These are phyloP conservation scores for Rhopalosiphum maidis DNA, from an alignment of 1,140 invertebrate genomes.

Conservation along the genomic window DNA sequence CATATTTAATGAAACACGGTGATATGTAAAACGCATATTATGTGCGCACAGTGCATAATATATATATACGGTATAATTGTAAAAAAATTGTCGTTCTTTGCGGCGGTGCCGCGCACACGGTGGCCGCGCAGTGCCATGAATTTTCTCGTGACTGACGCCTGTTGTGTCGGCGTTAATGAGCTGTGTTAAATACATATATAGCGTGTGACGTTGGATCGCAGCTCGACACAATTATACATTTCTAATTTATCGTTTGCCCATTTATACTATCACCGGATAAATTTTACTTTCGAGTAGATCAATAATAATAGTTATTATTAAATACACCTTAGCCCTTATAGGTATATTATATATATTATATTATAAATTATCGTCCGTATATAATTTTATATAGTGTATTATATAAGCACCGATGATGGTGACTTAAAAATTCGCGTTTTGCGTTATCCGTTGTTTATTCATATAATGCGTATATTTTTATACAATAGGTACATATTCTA, in stretches of 20 bases:
- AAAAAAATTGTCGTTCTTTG: background rate
- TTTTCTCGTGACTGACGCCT: background rate
- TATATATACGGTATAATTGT: background rate
- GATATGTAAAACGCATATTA: constrained; percentile 6
- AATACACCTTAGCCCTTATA: too few species aligned
- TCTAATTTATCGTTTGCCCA: background rate
- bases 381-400: too few species aligned
- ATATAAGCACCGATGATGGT: too few species aligned
- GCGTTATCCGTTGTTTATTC: too few species aligned
- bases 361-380: too few species aligned
- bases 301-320: background rate
- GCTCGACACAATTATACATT: background rate
- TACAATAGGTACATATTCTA: too few species aligned
- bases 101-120: background rate
- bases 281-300: background rate
- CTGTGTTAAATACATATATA: background rate
- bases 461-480: too few species aligned
- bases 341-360: too few species aligned
- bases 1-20: constrained; percentile 10
- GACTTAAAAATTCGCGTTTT: too few species aligned
- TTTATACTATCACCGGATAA: background rate
- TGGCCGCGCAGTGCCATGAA: background rate
- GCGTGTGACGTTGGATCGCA: background rate
- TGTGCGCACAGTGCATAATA: too few species aligned
- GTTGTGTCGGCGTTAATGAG: constrained; percentile 30